Base-by-base conservation (phyloP, 1,140 invertebrate genomes). In the Bombus sylvicola region DNA sequence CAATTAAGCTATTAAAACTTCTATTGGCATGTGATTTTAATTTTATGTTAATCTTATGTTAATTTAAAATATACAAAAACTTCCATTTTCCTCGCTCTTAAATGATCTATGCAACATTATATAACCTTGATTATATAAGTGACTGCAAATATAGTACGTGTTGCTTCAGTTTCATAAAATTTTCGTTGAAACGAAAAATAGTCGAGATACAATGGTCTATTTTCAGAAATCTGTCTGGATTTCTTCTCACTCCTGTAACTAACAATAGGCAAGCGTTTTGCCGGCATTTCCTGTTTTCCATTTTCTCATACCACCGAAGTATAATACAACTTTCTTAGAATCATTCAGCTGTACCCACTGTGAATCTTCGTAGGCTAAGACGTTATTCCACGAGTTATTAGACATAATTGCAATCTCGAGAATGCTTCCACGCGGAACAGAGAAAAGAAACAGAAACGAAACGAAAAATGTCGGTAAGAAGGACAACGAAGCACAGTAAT, bases 371-470 rank as follows among this genome's bases (percentile, higher is more conserved):
- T 64, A 31, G 37, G n/a, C 75, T 25, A 64, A 59, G 37, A 76
- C 25, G 22, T 22, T 76, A 41, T 78, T 78, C 75, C 75, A 37
- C 57, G 57, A 78, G 75, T 78, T 78, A 78, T 78, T 78, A 78
- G 75, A 25, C 75, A n/a, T 78, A 78, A 78, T 78, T 78, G 28
- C 75, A 64, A 39, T 41, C 57, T 53, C 31, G 57, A 41, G 75
- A 25, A 43, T 41, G 57, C 75, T 78, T 78, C 57, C 75, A 64
- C 59, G 53, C 28, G 75, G 57, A 77, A 64, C 75, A 64, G 37
- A 76, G 28, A 13, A 25, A 34, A 37, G 47, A 53, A 75, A 25
- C 22, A 57, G 34, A 59, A 76, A 59, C 10, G 34, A 34, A 59
- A 34, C 59, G 53, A 77, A 31, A 62, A 77, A 77, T 62, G 28